Evolutionary conservation across 2,888 invertebrate species (phyloP), one percentile per base, ranked within the genome.

Genomic region (Pristionchus entomophagus): DNA sequence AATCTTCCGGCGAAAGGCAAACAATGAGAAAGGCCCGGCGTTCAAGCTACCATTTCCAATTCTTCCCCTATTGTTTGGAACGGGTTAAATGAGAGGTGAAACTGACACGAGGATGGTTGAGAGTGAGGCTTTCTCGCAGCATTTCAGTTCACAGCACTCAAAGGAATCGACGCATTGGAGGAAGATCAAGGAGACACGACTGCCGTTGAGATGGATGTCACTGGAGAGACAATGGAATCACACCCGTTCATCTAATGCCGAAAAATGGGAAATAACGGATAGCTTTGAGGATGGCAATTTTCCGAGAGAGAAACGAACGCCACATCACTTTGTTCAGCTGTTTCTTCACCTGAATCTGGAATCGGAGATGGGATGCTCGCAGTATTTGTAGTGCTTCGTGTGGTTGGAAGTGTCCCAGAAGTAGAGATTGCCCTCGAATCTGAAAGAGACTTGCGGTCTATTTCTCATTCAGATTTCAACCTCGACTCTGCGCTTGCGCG

Each of bases 381-480:
- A 80, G 19, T 19, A 80, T 80, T 51, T 29, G 51, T n/a, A 17
- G 26, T 51, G 32, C 29, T 29, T 19, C 17, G 51, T 19, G 2
- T 17, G 49, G 19, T 49, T 51, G 4, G 78, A n/a, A 12, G 51
- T 80, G 78, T 80, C 51, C 78, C 78, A 80, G 22, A 12, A 80
- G 51, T 80, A 80, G 32, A 29, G 14, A 19, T 80, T 17, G 3
- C 22, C 78, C 17, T 80, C 78, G 78, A 80, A 51, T 32, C 78
- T 80, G n/a, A 49, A 80, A 80, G 49, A 32, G 17, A 45, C 19
- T 10, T 22, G 0, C 26, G 35, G 38, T 69, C 45, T n/a, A 45
- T 73, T 73, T 41, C 41, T n/a, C n/a, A 73, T 73, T 73, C 73
- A 73, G 73, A 73, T 73, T 73, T n/a, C 41, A 73, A 73, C 45